phyloP scores from a whole-genome alignment of 2,888 invertebrate genomes.

The Hyposoter didymator region DNA sequence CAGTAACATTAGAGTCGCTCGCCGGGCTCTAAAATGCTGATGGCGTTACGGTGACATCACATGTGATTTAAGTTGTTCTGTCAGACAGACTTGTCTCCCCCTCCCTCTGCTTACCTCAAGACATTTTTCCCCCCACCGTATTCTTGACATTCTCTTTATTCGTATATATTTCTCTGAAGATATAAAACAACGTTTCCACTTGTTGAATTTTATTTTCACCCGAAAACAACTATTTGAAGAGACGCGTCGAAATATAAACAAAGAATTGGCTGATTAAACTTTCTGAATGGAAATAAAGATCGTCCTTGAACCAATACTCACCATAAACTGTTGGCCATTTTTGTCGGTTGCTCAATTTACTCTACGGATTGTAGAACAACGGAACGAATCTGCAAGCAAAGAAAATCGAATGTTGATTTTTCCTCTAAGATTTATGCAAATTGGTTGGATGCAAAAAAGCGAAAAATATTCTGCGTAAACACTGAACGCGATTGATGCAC shows the following conservation, averaged over 20 bases:
- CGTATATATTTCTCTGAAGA: neutral
- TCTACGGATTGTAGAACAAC: constrained; percentile 53
- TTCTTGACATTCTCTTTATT: neutral
- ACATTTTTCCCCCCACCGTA: neutral
- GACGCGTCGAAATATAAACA: neutral
- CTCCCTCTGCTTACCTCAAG: constrained; percentile 31
- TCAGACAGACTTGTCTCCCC: constrained; percentile 60
- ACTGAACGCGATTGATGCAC: neutral
- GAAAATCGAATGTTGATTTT: constrained; percentile 46
- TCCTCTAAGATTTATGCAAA: neutral
- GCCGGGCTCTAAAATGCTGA: constrained; percentile 58
- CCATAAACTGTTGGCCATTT: constrained; percentile 80
- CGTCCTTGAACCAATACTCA: constrained; percentile 69
- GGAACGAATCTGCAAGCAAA: constrained; percentile 75
- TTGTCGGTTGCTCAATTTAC: constrained; percentile 72
- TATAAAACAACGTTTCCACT: neutral
- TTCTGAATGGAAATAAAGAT: neutral
- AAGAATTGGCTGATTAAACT: neutral
- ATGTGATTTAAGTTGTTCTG: constrained; percentile 67
- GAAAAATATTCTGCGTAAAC: neutral
- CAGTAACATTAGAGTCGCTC: constrained; percentile 65
- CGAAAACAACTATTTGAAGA: neutral
- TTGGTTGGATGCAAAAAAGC: neutral
- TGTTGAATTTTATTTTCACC: neutral
- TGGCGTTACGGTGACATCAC: constrained; percentile 70